Evolutionary conservation across 2,797 vertebrate genomes (phyloP), one percentile per base, ranked within the genome.

Genomic region (Echeneis naucrates): DNA sequence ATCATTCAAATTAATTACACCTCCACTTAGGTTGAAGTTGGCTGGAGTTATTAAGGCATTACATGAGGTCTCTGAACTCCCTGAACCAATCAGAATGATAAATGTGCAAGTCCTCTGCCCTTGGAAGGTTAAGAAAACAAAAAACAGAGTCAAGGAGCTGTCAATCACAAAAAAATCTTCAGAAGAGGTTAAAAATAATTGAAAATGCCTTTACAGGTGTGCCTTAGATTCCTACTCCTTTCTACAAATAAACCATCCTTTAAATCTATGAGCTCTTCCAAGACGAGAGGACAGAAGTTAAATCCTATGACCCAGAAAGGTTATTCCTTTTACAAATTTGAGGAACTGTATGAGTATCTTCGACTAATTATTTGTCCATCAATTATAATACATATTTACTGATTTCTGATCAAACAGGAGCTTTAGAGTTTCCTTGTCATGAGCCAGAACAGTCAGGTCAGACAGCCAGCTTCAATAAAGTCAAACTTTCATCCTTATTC

Each of bases 401-500:
- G 5, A 50, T 17, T 42, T 68, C 44, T 3, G 40, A 38, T 32
- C 3, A 35, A 61, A 50, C 1, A 26, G 24, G 56, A 44, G 47
- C 12, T 37, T 40, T 21, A 33, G 11, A 45, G 7, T 48, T 48
- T 4, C 40, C 51, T 24, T n/a, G n/a, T n/a, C n/a, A n/a, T n/a
- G n/a, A n/a, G n/a, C n/a, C n/a, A n/a, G n/a, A n/a, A n/a, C n/a
- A n/a, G n/a, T n/a, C n/a, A n/a, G n/a, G n/a, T n/a, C n/a, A n/a
- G n/a, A 33, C 13, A 16, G 5, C 2, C 40, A 30, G 21, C 57
- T 26, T 55, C 35, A 48, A 33, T 24, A 38, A 75, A 75, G 2
- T 30, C 66, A 55, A 65, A 65, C 47, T 23, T 53, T 60, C 45
- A 55, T 57, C 52, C 21, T 47, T 5, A 45, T 3, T 35, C 61